Percentiles rank a stretch among this genome's conserved stretches.
Conservation (phyloP, 1,140 invertebrate genomes). For the Campoletis sonorensis region DNA sequence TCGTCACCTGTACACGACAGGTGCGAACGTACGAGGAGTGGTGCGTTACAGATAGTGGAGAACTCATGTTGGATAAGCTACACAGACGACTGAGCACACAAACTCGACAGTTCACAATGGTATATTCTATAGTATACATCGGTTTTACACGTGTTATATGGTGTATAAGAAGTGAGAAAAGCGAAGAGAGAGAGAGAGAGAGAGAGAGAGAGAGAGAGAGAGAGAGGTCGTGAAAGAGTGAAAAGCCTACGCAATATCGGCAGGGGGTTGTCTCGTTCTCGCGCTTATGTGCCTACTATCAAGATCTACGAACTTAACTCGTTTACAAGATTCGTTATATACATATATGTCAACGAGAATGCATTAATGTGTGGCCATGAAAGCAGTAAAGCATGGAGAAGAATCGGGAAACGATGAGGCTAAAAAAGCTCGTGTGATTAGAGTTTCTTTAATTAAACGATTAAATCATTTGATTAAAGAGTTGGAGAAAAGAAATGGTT, state of each 20-base stretch:
- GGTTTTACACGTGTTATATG: constrained; percentile 26
- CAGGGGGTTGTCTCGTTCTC: constrained; percentile 66
- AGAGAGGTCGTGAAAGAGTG: background rate
- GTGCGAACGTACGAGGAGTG: constrained; percentile 42
- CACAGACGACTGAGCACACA: constrained; percentile 14
- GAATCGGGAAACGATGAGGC: constrained; percentile 22
- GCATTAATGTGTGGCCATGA: background rate
- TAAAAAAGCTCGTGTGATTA: background rate
- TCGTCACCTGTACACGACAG: constrained; percentile 47
- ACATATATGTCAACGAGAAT: constrained; percentile 35
- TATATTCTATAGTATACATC: background rate
- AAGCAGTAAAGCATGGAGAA: background rate
- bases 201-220: background rate
- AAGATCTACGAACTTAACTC: constrained; percentile 62
- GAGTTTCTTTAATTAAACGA: background rate
- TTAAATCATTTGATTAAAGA: background rate
- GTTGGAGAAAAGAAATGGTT: background rate
- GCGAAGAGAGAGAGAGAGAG: background rate
- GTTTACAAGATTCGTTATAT: constrained; percentile 59
- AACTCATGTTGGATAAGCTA: constrained; percentile 12
- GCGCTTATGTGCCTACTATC: constrained; percentile 54
- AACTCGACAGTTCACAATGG: background rate
- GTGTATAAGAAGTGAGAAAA: background rate
- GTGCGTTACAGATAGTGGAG: constrained; percentile 18
- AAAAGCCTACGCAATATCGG: constrained; percentile 47